phyloP scores from a whole-genome alignment of 1,140 invertebrate genomes.

The Nymphalis io region DNA sequence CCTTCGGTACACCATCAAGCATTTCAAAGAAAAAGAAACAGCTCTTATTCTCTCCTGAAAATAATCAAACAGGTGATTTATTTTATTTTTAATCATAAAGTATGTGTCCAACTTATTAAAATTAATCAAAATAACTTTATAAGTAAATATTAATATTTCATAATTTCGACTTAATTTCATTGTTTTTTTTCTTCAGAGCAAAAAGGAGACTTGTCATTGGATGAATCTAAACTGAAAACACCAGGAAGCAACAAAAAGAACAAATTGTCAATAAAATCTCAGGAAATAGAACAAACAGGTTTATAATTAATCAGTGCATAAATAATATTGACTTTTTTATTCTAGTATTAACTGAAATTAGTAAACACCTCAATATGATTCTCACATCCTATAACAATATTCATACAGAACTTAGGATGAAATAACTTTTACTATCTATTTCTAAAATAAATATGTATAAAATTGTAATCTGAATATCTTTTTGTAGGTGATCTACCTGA shows the following conservation, averaged over 20 bases:
- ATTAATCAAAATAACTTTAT: no score
- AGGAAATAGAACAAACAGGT: conserved; percentile 9
- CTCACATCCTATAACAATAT: no score
- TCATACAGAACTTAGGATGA: no score
- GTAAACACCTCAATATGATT: no score
- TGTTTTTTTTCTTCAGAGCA: conserved; percentile 1
- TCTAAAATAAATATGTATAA: no score
- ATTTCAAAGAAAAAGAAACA: conserved; percentile 27
- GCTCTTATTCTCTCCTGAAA: background rate
- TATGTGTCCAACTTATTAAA: no score
- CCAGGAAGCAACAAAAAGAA: conserved; percentile 36
- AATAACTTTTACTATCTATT: no score
- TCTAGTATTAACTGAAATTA: no score
- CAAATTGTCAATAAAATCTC: background rate
- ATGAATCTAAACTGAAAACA: conserved; percentile 26
- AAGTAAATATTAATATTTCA: no score
- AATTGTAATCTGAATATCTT: background rate
- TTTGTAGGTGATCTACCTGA: background rate
- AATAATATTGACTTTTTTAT: background rate
- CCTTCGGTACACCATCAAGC: conserved; percentile 12
- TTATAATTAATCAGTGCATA: background rate
- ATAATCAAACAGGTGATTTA: conserved; percentile 1
- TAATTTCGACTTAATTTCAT: no score
- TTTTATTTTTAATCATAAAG: background rate
- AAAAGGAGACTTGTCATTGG: background rate